Conservation (phyloP, 2,113 vertebrate species). For the Onychostruthus taczanowskii region DNA sequence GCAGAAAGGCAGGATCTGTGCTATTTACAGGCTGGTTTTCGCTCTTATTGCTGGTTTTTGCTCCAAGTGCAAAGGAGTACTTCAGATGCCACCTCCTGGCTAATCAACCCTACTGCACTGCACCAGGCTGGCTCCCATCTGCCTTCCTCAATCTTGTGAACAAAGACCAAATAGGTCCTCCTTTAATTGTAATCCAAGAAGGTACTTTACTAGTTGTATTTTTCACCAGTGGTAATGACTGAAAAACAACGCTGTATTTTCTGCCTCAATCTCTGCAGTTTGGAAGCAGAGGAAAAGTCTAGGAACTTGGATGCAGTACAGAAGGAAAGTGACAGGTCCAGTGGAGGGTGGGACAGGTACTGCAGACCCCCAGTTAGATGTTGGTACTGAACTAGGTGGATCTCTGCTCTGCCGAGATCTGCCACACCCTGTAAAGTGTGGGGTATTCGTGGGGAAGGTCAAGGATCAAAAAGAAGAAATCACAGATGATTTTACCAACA, state of each 20-base stretch:
- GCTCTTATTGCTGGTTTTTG: not conserved
- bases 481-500: not conserved
- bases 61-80: not conserved
- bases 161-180: not conserved
- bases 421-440: not conserved
- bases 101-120: not conserved
- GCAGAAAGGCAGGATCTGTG: not conserved
- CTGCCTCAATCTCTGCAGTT: not conserved
- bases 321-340: not conserved
- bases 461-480: not conserved
- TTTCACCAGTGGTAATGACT: not conserved
- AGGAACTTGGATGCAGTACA: not conserved
- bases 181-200: not conserved
- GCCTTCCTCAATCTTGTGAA: not conserved
- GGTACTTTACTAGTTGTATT: not conserved
- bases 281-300: not conserved
- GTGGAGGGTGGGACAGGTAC: not conserved
- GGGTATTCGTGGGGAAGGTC: not conserved
- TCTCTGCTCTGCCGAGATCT: not conserved
- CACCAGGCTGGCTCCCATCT: not conserved
- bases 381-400: not conserved
- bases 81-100: conserved; percentile 69
- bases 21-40: not conserved
- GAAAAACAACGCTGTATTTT: not conserved
- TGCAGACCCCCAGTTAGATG: accelerated